phyloP scores from a whole-genome alignment of 2,888 invertebrate genomes.

The Platycheirus albimanus region DNA sequence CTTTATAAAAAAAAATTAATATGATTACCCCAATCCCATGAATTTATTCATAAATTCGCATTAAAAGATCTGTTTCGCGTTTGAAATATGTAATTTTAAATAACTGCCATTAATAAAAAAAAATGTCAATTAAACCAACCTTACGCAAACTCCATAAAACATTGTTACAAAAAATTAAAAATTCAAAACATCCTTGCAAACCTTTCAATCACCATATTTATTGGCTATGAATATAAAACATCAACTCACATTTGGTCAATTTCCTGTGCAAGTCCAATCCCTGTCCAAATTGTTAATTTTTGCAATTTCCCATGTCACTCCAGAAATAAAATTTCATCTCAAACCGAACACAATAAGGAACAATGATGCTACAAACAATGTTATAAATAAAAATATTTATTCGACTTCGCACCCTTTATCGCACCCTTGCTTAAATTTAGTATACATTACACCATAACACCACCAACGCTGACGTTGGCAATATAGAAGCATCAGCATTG shows the following conservation, averaged over 20 bases:
- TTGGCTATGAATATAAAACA: conserved; percentile 39
- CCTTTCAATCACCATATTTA: conserved; percentile 73
- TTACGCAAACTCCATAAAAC: background rate
- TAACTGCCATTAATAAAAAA: background rate
- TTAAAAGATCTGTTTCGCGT: no score
- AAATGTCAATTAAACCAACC: background rate
- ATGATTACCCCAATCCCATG: no score
- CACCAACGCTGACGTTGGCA: conserved; percentile 9
- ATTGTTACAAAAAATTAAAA: conserved; percentile 46
- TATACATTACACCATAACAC: conserved; percentile 54
- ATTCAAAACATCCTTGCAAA: conserved; percentile 74
- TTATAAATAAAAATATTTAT: conserved; percentile 66
- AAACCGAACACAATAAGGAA: conserved; percentile 30
- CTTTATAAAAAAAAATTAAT: no score
- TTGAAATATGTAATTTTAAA: background rate
- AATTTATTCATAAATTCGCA: no score
- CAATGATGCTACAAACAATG: conserved; percentile 52
- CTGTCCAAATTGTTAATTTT: conserved; percentile 68
- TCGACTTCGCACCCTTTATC: conserved; percentile 65
- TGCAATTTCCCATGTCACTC: conserved; percentile 73
- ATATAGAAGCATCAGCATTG: no score
- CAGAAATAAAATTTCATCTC: conserved; percentile 41
- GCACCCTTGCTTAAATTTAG: conserved; percentile 27
- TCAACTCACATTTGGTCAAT: conserved; percentile 68
- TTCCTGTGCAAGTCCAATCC: conserved; percentile 61